Evolutionary conservation across 1,140 invertebrate genomes (phyloP).

Genomic region (Drosophila paulistorum): DNA sequence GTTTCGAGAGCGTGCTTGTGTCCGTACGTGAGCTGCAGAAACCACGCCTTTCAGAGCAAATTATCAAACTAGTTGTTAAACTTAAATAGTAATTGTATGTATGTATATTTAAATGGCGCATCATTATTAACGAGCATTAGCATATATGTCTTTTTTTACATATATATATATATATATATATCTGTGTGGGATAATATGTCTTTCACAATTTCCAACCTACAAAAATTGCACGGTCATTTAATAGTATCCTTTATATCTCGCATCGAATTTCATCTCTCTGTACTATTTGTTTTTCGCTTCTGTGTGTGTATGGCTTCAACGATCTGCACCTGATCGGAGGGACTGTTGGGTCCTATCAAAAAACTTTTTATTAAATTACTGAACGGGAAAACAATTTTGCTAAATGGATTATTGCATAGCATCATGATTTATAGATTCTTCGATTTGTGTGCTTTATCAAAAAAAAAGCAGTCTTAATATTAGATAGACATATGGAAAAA

Average conservation of each 20-base stretch:
- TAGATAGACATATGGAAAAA: slow-evolving; percentile 36
- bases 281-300: slow-evolving; percentile 6
- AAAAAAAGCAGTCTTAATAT: slow-evolving; percentile 53
- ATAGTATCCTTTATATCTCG: slow-evolving; percentile 47
- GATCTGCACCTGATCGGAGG: slow-evolving; percentile 5
- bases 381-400: slow-evolving; percentile 41
- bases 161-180: neutral
- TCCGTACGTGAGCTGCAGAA: slow-evolving; percentile 33
- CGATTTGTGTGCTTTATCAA: slow-evolving; percentile 30
- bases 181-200: slow-evolving; percentile 40
- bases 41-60: slow-evolving; percentile 27
- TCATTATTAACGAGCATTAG: slow-evolving; percentile 64
- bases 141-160: slow-evolving; percentile 23
- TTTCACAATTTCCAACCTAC: slow-evolving; percentile 65
- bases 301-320: slow-evolving; percentile 26
- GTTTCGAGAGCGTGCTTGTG: slow-evolving; percentile 58
- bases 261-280: neutral
- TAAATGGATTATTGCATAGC: slow-evolving; percentile 36
- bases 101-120: slow-evolving; percentile 79
- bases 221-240: slow-evolving; percentile 74
- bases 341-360: slow-evolving; percentile 23
- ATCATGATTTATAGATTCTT: slow-evolving; percentile 27
- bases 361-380: slow-evolving; percentile 30
- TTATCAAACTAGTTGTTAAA: slow-evolving; percentile 63
- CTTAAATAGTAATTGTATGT: slow-evolving; percentile 47